phyloP scores from a whole-genome alignment of 1,140 invertebrate species.

The Eciton burchellii region DNA sequence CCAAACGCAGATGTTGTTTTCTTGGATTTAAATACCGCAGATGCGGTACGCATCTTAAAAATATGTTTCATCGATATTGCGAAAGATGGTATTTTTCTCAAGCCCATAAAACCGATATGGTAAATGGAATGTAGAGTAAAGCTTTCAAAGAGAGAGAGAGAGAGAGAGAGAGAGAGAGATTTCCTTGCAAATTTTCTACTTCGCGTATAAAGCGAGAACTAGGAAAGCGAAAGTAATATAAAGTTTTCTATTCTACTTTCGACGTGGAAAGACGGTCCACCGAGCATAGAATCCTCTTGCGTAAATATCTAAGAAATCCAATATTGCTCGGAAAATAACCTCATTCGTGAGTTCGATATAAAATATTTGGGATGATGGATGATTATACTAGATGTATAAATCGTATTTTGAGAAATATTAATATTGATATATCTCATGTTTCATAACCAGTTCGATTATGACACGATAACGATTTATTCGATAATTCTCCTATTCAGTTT shows the following conservation, averaged over 20 bases:
- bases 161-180: no score
- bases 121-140: conserved; percentile 15
- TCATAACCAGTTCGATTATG: no score
- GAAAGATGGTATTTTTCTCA: conserved; percentile 3
- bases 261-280: not conserved
- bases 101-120: not conserved
- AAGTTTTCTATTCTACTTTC: conserved; percentile 44
- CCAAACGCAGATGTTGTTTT: no score
- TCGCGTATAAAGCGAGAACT: not conserved
- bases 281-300: conserved; percentile 43
- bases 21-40: no score
- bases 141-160: conserved; percentile 1
- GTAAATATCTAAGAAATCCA: conserved; percentile 50
- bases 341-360: conserved; percentile 40
- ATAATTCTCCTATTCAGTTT: no score
- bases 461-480: no score
- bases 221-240: conserved; percentile 37
- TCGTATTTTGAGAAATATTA: no score
- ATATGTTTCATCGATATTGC: not conserved
- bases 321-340: conserved; percentile 47
- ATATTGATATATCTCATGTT: no score
- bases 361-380: conserved; percentile 31
- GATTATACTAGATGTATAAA: no score
- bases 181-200: conserved; percentile 9
- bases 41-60: not conserved